Conservation (phyloP, 2,113 vertebrate genomes). For the Cavia aperea region DNA sequence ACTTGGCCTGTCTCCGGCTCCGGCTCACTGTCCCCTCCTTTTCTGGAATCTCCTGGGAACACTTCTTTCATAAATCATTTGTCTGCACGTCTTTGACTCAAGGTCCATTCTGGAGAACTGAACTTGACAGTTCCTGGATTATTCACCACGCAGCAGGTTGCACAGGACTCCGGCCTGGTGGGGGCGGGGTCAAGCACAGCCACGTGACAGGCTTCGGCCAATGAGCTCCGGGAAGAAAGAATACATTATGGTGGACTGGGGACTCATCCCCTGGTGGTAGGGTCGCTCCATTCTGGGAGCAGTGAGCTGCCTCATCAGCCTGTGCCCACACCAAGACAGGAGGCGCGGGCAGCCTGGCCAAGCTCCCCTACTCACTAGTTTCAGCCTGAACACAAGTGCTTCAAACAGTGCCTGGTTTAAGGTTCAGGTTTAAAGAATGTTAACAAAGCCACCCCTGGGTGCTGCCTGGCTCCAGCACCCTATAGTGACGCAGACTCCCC, state of each 20-base stretch:
- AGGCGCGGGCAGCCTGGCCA: not conserved
- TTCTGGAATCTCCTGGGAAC: conserved; percentile 19
- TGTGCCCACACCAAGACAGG: not conserved
- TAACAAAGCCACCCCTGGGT: not conserved
- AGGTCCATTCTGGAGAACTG: conserved; percentile 41
- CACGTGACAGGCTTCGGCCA: not conserved
- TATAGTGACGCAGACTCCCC: no score
- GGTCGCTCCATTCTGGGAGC: not conserved
- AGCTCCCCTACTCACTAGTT: not conserved
- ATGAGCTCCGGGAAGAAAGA: not conserved
- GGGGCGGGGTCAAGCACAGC: not conserved
- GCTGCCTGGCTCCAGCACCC: not conserved
- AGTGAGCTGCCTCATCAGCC: not conserved
- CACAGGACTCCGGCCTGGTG: conserved; percentile 6
- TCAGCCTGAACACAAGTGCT: not conserved
- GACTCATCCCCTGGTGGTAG: not conserved
- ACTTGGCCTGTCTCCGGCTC: conserved; percentile 28
- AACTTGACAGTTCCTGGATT: conserved; percentile 14
- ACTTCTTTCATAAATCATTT: conserved; percentile 48
- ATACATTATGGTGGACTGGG: not conserved
- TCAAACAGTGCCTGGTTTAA: not conserved
- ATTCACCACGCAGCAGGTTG: conserved; percentile 30
- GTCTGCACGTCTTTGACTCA: conserved; percentile 41
- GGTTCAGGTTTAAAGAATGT: conserved; percentile 39
- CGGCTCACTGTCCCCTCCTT: not conserved